Evolutionary conservation across 2,113 vertebrate genomes (phyloP), one percentile per base, ranked within the genome.

Genomic region (Oreochromis niloticus): DNA sequence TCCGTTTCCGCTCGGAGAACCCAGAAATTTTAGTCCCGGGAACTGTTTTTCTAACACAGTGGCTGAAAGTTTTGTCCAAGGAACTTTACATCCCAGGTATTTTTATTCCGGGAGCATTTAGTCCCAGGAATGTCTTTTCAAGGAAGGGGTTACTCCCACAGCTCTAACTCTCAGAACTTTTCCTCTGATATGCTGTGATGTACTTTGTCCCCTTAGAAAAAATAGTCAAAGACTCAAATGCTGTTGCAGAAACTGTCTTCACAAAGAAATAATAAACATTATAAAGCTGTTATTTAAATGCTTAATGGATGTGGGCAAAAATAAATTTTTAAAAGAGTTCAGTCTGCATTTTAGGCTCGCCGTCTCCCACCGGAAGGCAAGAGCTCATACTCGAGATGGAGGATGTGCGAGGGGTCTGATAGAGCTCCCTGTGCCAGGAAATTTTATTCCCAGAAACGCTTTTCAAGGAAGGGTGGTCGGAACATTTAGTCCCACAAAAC

Each of bases 91-190:
- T 27, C 68, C 41, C 41, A 46, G 68, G 41, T 73, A 27, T 46
- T 73, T 73, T 73, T 73, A 73, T 73, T 73, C 68, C 5, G 2
- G 68, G 8, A 73, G 5, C 68, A 7, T 73, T 73, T 73, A 73
- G 14, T 46, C 68, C 68, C 41, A 2, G 41, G 41, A 46, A 73
- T 43, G 16, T 71, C 36, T 46, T 73, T 73, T 16, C 66, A 73
- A 73, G 39, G 68, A 27, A 46, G 3, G 41, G 41, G 43, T 75
- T 75, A 75, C 43, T 75, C 71, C 71, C 12, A 30, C 71, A 75
- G 16, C 68, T 0, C 16, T 30, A 17, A 48, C 14, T 48, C 71
- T 30, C 24, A 7, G 2, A 75, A 75, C 14, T 5, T 75, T 75
- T 48, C 43, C 9, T 48, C 68, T 73, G 12, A 73, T 73, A 46